Base-by-base conservation (phyloP, 92 coral and sea anemone genomes). In the Pocillopora meandrina region DNA sequence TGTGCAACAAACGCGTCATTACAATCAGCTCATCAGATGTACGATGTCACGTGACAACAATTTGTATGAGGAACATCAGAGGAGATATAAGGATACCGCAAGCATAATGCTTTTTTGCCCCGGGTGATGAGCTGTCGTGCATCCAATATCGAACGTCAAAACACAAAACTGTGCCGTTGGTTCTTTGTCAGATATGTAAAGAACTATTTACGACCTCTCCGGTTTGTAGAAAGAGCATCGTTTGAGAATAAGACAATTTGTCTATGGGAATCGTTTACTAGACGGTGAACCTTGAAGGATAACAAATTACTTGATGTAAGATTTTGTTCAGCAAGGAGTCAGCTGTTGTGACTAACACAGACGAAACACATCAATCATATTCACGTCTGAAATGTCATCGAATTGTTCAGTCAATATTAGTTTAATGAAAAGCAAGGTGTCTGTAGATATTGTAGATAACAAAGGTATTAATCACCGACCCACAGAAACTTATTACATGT, bases 21-120 rank as follows among this genome's bases (percentile, higher is more conserved):
- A 3, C 52, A 42, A 42, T 3, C 8, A 42, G 2, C 49, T 36
- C 12, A 17, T 10, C 72, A 36, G n/a, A 19, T 36, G 19, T 23
- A 60, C 33, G 79, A 42, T 47, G 71, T 82, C 18, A 82, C 72
- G 20, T 82, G 78, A 82, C 14, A 19, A 17, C 21, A 35, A n/a
- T 67, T 12, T 14, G 65, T 74, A 49, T 12, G 23, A 11, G 2
- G 26, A 56, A 9, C 2, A 31, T 14, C 2, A 34, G 23, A 55
- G 9, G 36, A 74, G 15, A 73, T 19, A 20, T 12, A 18, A 10
- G 13, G 74, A 35, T 59, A 59, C 62, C 62, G 0, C 3, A 12
- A 12, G 62, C 18, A 12, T 16, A 12, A 12, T 16, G 62, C 62
- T 59, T 7, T 3, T 1, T 42, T 42, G 8, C 8, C 52, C 52